Evolutionary conservation across 1,140 invertebrate genomes (phyloP).

Genomic region (Metaphire vulgaris): DNA sequence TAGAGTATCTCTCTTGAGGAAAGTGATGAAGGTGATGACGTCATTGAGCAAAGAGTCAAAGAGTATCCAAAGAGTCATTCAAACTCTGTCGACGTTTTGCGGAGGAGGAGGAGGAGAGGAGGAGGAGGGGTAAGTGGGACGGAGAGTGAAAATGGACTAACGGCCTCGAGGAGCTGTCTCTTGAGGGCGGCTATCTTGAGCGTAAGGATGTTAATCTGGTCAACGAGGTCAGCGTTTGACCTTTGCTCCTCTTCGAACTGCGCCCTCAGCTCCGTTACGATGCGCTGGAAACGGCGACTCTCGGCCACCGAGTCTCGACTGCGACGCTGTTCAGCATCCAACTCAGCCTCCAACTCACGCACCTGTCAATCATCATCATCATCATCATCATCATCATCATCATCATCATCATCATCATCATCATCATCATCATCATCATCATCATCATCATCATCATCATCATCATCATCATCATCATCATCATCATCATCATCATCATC

Average conservation of each 20-base stretch:
- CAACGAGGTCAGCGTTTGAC: slow-evolving; percentile 41
- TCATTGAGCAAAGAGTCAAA: not conserved
- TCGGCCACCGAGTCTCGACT: slow-evolving; percentile 42
- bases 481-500: not conserved
- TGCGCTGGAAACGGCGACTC: slow-evolving; percentile 45
- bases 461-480: not conserved
- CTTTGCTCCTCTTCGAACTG: slow-evolving; percentile 46
- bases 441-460: not conserved
- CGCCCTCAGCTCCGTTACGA: slow-evolving; percentile 42
- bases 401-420: not conserved
- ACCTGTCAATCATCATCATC: slow-evolving; percentile 34
- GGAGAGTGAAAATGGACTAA: slow-evolving; percentile 34
- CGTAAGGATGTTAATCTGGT: slow-evolving; percentile 44
- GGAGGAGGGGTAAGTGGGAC: no score
- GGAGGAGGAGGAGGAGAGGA: no score
- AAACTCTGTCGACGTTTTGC: not conserved
- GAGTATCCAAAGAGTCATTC: not conserved
- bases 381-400: not conserved
- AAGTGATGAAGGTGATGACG: not conserved
- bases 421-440: not conserved
- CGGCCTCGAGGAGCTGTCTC: slow-evolving; percentile 50
- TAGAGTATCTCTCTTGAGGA: no score
- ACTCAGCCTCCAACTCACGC: slow-evolving; percentile 49
- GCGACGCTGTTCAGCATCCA: slow-evolving; percentile 49
- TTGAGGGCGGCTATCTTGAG: slow-evolving; percentile 49